Evolutionary conservation across 2,113 vertebrate genomes (phyloP), one percentile per base, ranked within the genome.

Genomic region (Stomatorhinus ivindoensis): DNA sequence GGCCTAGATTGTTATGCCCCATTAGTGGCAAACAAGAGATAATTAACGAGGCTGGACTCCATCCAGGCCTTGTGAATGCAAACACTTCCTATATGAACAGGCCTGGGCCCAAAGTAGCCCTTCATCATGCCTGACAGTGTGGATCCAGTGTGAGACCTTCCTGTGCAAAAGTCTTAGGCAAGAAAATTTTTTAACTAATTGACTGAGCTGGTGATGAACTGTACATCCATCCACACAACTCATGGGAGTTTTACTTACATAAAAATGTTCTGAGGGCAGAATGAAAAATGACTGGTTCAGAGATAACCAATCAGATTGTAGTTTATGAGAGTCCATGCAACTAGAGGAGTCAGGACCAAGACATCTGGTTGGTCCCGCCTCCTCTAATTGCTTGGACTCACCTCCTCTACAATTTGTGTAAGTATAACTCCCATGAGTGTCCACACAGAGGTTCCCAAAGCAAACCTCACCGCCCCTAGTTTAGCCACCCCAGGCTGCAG

Each of bases 1-100:
- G 31, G 85, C 90, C 58, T 58, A 50, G 69, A 91, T 85, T 58
- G 92, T 92, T 95, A 90, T 93, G 92, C 90, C 90, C 92, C 94
- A 93, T 94, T 92, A 89, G 85, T 84, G 87, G 86, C n/a, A 47
- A 65, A 93, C 93, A 46, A 76, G 24, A 90, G 92, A 90, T 73
- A 82, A 87, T 31, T 83, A 89, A 92, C 92, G 93, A 95, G 27
- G 48, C 89, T 95, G 87, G 89, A 87, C 47, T 92, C 89, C 39
- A 88, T 11, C 50, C 87, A 73, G 42, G 27, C 31, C 83, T 47
- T 39, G 27, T 27, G 53, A 82, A 55, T 55, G n/a, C n/a, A 65
- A 65, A n/a, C 24, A n/a, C 46, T 44, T 89, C 61, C 46, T 35
- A 69, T 53, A 87, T 17, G 17, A 39, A 11, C 55, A 42, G 8